A percentile compares a stretch with the other conserved stretches of the same genome.
Conservation (phyloP, 2,797 vertebrate genomes). For the Coendou prehensilis region DNA sequence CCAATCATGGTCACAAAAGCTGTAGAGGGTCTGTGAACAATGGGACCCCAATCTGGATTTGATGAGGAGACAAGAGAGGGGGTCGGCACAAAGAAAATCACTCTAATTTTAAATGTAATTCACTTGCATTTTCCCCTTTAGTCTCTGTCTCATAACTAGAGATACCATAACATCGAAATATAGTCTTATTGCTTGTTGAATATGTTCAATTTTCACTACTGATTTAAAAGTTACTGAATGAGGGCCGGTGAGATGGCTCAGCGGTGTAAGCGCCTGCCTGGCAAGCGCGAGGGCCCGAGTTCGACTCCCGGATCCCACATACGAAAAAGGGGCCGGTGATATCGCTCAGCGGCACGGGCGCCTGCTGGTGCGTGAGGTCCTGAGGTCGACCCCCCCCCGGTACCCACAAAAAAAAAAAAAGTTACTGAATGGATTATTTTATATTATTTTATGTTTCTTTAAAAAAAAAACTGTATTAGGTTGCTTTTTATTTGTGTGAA, state of each 20-base stretch:
- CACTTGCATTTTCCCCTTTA: background rate
- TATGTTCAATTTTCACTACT: background rate
- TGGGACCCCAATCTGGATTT: background rate
- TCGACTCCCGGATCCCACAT: no score
- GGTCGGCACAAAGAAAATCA: background rate
- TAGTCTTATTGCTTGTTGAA: background rate
- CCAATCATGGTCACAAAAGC: background rate
- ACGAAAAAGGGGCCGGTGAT: no score
- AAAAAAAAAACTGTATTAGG: background rate
- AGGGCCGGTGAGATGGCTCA: no score
- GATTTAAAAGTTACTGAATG: background rate
- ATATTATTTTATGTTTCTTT: background rate
- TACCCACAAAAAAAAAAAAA: no score
- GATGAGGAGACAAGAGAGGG: background rate
- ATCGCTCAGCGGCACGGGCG: no score
- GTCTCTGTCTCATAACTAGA: background rate
- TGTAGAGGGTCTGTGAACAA: background rate
- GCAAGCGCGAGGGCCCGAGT: no score
- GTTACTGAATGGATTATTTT: background rate
- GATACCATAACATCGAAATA: background rate
- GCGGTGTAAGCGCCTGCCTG: no score
- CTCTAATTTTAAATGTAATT: background rate
- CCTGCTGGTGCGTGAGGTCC: no score
- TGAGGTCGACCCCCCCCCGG: no score
- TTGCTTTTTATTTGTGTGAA: conserved; percentile 39